A percentile compares a stretch with the other conserved stretches of the same genome.
These are phyloP conservation scores for Apodemia zela DNA, from an alignment of 2,888 invertebrate species.

Conservation along the genomic window DNA sequence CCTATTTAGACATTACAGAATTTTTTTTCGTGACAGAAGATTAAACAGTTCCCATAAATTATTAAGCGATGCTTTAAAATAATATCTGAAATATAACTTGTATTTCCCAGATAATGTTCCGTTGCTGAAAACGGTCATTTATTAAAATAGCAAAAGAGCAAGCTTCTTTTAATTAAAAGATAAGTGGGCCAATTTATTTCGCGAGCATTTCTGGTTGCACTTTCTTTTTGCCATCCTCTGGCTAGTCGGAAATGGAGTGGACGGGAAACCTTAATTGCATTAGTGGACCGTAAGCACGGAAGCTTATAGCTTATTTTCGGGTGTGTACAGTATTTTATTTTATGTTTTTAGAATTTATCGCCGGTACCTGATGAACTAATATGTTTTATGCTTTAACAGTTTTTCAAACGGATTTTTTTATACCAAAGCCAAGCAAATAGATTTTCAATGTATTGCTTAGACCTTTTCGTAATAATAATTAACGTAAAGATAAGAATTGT, in stretches of 20 bases:
- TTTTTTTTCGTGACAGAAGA: neutral
- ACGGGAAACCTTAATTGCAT: constrained; percentile 5
- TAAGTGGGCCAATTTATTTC: constrained; percentile 15
- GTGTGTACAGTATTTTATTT: neutral
- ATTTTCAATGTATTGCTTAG: too few relatives aligned
- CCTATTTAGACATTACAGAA: too few relatives aligned
- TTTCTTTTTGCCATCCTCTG: constrained; percentile 1
- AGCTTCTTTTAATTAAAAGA: constrained; percentile 17
- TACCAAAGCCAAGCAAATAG: too few relatives aligned
- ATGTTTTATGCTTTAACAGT: neutral
- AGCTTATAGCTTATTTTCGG: constrained; percentile 2
- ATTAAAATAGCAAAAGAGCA: constrained; percentile 14
- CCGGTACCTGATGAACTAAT: neutral
- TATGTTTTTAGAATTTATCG: neutral
- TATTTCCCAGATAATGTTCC: neutral
- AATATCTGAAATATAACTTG: neutral
- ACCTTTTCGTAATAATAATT: too few relatives aligned
- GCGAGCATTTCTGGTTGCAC: constrained; percentile 9
- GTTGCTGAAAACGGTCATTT: neutral
- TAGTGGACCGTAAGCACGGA: neutral
- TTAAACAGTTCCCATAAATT: neutral
- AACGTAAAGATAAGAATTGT: too few relatives aligned
- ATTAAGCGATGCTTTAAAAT: neutral
- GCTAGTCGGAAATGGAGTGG: constrained; percentile 9
- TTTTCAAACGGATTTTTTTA: neutral